Base-by-base conservation (phyloP, 2,888 invertebrate species). In the Micoletzkya japonica region DNA sequence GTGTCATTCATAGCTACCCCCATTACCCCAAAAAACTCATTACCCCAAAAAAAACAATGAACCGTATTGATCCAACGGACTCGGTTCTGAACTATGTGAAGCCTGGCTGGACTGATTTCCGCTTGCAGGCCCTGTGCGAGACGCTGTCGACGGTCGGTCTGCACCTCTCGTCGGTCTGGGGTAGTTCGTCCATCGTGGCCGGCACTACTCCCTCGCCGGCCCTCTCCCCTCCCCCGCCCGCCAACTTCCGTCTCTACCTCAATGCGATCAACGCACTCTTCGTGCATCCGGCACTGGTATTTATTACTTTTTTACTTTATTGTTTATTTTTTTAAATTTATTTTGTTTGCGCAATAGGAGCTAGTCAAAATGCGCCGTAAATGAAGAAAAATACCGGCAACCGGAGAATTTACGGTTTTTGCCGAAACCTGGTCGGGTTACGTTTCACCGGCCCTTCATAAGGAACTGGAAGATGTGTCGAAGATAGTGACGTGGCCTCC, bases 131-230 rank as follows among this genome's bases (percentile, higher is more conserved):
- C 2, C 72, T 81, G 20, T 76, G 77, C 57, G 81, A 80, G 50
- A 74, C 82, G n/a, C 72, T 81, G 36, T 75, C 75, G 39, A 73
- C 81, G 2, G 64, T 81, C 24, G 81, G 81, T 24, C 60, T 80
- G 10, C 77, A 78, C 34, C 56, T 67, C 7, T 28, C 39, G 1
- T 37, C 56, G 10, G 52, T 64, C 20, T 64, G 64, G 64, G 4
- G 44, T 20, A 44, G 14, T 10, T 17, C 24, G 24, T 26, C 64
- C 1, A 14, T 44, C 44, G 10, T 14, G 44, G n/a, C n/a, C n/a
- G n/a, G n/a, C n/a, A n/a, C n/a, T n/a, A n/a, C n/a, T n/a, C n/a
- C n/a, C n/a, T n/a, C n/a, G n/a, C n/a, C 30, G 30, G 1, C 6
- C 32, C n/a, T 36, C 24, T 24, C 36, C 20, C 64, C 52, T 1